Percentiles rank a stretch among this genome's conserved stretches.
Evolutionary conservation across 2,797 vertebrate species (phyloP).

Genomic region (Bucorvus abyssinicus): DNA sequence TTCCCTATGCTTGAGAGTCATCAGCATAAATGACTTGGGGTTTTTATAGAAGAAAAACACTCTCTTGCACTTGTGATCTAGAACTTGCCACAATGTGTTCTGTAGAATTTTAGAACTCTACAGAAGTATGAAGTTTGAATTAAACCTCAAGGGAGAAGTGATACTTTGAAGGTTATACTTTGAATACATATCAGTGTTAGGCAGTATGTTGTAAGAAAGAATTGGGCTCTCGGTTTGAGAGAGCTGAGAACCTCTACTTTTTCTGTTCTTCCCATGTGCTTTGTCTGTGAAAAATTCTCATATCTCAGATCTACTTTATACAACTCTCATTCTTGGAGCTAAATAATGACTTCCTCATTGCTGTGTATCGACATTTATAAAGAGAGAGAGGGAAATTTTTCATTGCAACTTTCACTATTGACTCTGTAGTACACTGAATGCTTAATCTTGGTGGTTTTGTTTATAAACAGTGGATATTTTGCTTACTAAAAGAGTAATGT

Average conservation of each 20-base stretch:
- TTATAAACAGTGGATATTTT: not conserved
- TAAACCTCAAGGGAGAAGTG: not conserved
- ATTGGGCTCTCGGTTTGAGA: not conserved
- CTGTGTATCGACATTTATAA: not conserved
- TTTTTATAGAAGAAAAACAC: not conserved
- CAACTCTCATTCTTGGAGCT: not conserved
- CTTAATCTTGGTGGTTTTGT: not conserved
- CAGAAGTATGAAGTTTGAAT: not conserved
- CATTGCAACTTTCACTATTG: not conserved
- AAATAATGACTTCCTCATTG: not conserved
- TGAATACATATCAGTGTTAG: too few relatives aligned
- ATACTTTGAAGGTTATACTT: too few relatives aligned
- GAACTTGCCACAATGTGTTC: not conserved
- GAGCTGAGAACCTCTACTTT: not conserved
- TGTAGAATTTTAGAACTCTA: not conserved
- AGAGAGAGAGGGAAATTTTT: not conserved
- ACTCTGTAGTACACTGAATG: not conserved
- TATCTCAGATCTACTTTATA: not conserved
- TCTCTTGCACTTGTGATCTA: not conserved
- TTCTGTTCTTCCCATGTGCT: not conserved
- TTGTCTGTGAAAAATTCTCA: not conserved
- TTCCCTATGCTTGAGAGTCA: not conserved
- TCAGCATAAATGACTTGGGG: not conserved
- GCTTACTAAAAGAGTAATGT: not conserved
- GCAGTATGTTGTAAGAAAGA: not conserved